Conservation (phyloP, 2,888 invertebrate genomes). For the Cetonia aurata region DNA sequence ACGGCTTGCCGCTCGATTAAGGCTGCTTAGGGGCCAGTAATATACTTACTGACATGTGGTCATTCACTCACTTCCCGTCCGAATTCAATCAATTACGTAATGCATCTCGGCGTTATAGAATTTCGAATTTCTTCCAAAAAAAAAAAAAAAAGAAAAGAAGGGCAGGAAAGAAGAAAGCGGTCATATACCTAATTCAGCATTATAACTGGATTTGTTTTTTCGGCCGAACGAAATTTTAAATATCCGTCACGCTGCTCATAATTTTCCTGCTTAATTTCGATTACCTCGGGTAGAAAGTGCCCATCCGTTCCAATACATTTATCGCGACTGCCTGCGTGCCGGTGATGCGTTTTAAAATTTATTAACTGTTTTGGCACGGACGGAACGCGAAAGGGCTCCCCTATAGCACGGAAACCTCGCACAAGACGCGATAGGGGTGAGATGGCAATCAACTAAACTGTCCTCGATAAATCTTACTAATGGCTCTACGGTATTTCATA, state of each 20-base stretch:
- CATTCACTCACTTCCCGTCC: constrained; percentile 47
- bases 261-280: no score
- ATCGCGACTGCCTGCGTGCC: constrained; percentile 23
- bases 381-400: constrained; percentile 51
- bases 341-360: constrained; percentile 46
- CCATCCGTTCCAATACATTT: constrained; percentile 10
- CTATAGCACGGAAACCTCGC: constrained; percentile 24
- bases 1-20: constrained; percentile 66
- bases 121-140: constrained; percentile 15
- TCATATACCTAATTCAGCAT: no score
- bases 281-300: no score
- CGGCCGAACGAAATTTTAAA: no score
- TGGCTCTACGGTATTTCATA: constrained; percentile 67
- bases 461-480: constrained; percentile 65
- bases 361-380: constrained; percentile 48
- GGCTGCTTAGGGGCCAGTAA: constrained; percentile 64
- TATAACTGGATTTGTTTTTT: no score
- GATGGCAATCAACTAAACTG: constrained; percentile 60
- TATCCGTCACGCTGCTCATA: no score
- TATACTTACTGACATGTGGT: constrained; percentile 65
- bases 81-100: constrained; percentile 45
- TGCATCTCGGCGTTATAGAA: constrained; percentile 27
- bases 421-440: constrained; percentile 45
- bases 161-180: no score
- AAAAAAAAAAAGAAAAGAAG: background rate